A percentile compares a stretch with the other conserved stretches of the same genome.
Evolutionary conservation across 2,888 invertebrate species (phyloP).

Genomic region (Fragum sueziense): DNA sequence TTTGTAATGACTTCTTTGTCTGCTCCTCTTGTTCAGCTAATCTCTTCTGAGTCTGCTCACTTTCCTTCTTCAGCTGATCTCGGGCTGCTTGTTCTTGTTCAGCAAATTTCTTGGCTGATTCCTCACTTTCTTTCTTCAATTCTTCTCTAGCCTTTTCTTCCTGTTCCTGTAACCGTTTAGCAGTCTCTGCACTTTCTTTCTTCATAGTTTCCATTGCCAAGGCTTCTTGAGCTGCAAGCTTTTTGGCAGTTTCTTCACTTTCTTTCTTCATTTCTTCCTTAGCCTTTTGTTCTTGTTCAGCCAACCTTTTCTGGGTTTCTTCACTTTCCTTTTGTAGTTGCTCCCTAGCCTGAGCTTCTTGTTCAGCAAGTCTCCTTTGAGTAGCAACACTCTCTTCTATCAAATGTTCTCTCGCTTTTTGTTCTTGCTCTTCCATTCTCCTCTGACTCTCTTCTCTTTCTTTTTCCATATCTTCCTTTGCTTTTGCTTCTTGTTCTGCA

Average conservation of each 20-base stretch:
- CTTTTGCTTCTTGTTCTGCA: slow-evolving; percentile 50
- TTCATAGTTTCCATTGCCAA: slow-evolving; percentile 48
- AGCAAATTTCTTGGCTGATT: slow-evolving; percentile 47
- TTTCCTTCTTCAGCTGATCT: slow-evolving; percentile 46
- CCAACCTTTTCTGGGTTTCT: slow-evolving; percentile 51
- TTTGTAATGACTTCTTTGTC: slow-evolving; percentile 39
- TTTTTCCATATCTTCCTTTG: slow-evolving; percentile 38
- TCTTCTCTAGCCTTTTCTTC: slow-evolving; percentile 56
- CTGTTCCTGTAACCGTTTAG: slow-evolving; percentile 47
- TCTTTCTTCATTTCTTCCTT: slow-evolving; percentile 54
- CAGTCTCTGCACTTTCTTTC: slow-evolving; percentile 48
- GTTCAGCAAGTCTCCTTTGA: slow-evolving; percentile 43
- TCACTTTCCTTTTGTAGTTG: slow-evolving; percentile 47
- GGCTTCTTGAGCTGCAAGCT: slow-evolving; percentile 50
- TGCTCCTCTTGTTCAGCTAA: slow-evolving; percentile 51
- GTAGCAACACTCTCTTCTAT: slow-evolving; percentile 38
- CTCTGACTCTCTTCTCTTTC: slow-evolving; percentile 43
- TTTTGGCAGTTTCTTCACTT: slow-evolving; percentile 52
- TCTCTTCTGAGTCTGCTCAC: slow-evolving; percentile 50
- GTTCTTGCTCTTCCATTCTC: slow-evolving; percentile 29
- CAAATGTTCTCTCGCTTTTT: slow-evolving; percentile 25
- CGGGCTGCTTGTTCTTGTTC: slow-evolving; percentile 49
- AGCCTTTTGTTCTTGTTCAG: slow-evolving; percentile 51
- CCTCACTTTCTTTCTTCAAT: slow-evolving; percentile 54
- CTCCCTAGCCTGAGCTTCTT: slow-evolving; percentile 49